Evolutionary conservation across 2,888 invertebrate species (phyloP).

Genomic region (Phytoseiulus persimilis): DNA sequence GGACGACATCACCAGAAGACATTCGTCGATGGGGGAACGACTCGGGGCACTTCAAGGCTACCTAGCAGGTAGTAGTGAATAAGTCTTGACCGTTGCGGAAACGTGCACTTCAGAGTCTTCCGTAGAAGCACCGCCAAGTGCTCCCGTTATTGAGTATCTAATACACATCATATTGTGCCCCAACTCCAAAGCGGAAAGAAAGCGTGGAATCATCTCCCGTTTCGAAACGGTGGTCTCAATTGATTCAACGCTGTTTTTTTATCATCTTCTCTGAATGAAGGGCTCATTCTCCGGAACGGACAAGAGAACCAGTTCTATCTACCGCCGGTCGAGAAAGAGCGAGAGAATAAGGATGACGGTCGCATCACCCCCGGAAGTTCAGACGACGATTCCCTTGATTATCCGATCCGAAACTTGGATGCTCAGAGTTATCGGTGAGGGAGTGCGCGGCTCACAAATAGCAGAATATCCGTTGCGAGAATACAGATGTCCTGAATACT

Average conservation of each 20-base stretch:
- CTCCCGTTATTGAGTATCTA: too few species aligned
- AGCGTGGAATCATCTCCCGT: too few species aligned
- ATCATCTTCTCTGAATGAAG: background rate
- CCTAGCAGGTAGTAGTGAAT: background rate
- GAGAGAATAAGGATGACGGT: background rate
- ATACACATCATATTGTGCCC: too few species aligned
- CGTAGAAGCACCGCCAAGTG: too few species aligned
- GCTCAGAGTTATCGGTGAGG: background rate
- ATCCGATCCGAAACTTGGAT: conserved; percentile 22
- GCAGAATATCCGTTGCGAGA: too few species aligned
- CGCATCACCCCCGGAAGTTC: conserved; percentile 32
- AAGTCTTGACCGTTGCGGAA: too few species aligned
- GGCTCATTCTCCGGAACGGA: conserved; percentile 14
- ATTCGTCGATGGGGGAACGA: conserved; percentile 21
- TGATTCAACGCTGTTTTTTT: too few species aligned
- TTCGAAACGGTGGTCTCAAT: too few species aligned
- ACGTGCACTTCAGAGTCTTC: too few species aligned
- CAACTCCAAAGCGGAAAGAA: too few species aligned
- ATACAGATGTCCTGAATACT: too few species aligned
- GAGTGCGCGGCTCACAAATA: too few species aligned
- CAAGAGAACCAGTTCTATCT: conserved; percentile 25
- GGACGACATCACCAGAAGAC: conserved; percentile 25
- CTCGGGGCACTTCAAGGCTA: conserved; percentile 12
- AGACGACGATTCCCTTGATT: conserved; percentile 29
- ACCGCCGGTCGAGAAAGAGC: conserved; percentile 25